Evolutionary conservation across 2,113 vertebrate species (phyloP), one percentile per base, ranked within the genome.

Genomic region (Nycticryphes semicollaris): DNA sequence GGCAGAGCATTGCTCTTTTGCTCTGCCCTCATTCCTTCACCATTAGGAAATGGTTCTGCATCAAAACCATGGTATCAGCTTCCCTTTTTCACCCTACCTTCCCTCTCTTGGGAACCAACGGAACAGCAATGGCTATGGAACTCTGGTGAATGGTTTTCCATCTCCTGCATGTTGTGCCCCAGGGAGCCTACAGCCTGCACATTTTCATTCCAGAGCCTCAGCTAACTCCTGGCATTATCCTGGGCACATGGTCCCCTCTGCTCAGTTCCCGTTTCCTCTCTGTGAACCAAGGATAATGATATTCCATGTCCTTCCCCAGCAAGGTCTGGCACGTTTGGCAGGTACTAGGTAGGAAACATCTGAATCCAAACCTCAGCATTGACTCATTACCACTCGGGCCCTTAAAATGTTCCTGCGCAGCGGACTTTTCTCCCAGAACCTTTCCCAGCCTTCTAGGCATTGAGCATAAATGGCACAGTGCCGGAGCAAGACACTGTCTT

Each of bases 371-470:
- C 79, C 79, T 88, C 80, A 86, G 68, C 37, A 43, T 37, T 94
- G 91, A 94, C 23, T 95, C 84, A 72, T 78, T 84, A 84, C 51
- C 64, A 87, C 56, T 78, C 64, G 89, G 74, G 66, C 37, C 75
- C 24, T 91, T 67, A 87, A 78, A 94, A 77, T n/a, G 12, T 67
- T 93, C 83, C 64, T 0, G 17, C 0, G 17, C 75, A 50, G 59
- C 0, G 0, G 50, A 86, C 72, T 94, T 90, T 74, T 86, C 79
- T 94, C 72, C 59, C 60, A 95, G 89, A 92, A 92, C 83, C 72
- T 94, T 90, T 95, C 79, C 72, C 89, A 94, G 80, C 68, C 91
- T 95, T 84, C 86, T 74, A 70, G 94, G 83, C 80, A 89, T n/a
- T 37, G 19, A 83, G 64, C n/a, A 41, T 25, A 50, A 48, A 62